Evolutionary conservation across 2,113 vertebrate species (phyloP).

Genomic region (Microtus ochrogaster): DNA sequence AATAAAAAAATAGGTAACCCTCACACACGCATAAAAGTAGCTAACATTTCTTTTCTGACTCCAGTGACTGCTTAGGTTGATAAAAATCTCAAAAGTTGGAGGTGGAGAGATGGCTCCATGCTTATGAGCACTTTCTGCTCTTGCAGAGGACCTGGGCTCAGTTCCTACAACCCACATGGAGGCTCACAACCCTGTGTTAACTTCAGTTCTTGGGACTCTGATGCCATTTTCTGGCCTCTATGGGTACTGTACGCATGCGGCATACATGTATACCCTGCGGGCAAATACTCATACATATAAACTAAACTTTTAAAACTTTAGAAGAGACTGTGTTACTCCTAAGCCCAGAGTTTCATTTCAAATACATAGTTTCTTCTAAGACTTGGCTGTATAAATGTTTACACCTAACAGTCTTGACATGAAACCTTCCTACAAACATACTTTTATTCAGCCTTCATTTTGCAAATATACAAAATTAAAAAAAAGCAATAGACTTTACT

Average conservation of each 20-base stretch:
- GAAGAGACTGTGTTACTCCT: not conserved
- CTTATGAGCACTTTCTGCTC: not conserved
- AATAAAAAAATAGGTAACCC: not conserved
- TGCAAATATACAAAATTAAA: not conserved
- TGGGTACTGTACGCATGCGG: not conserved
- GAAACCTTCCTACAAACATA: not conserved
- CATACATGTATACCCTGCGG: not conserved
- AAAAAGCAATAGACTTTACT: not conserved
- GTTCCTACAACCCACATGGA: not conserved
- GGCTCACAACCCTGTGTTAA: not conserved
- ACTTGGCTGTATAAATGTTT: not conserved
- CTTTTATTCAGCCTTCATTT: not conserved
- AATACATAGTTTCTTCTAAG: not conserved
- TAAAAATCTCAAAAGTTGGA: not conserved
- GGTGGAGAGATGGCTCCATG: not conserved
- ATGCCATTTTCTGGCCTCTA: not conserved
- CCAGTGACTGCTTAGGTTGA: not conserved
- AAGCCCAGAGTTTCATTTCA: not conserved
- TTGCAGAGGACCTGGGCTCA: not conserved
- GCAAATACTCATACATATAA: not conserved
- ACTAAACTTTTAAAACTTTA: not conserved
- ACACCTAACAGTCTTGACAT: not conserved
- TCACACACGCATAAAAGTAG: not conserved
- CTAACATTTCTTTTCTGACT: not conserved
- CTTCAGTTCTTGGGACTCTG: not conserved